Evolutionary conservation across 2,888 invertebrate genomes (phyloP), one percentile per base, ranked within the genome.

Genomic region (Hofmannophila pseudospretella): DNA sequence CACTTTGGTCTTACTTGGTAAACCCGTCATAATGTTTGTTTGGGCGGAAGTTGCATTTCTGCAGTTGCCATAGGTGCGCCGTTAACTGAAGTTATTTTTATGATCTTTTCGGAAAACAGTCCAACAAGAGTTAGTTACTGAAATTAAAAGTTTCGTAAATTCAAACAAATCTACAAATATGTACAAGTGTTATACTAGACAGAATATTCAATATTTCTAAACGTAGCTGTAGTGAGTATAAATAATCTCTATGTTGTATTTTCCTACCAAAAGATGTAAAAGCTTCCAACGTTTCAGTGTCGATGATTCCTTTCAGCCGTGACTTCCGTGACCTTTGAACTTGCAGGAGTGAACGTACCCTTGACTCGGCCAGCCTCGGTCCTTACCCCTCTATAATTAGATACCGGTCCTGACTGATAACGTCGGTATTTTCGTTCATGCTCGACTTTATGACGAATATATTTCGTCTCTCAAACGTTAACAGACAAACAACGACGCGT

Each of bases 241-340:
- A n/a, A n/a, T n/a, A n/a, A n/a, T n/a, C n/a, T n/a, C n/a, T n/a
- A n/a, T n/a, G n/a, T n/a, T n/a, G n/a, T n/a, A n/a, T n/a, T n/a
- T n/a, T n/a, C n/a, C n/a, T n/a, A n/a, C n/a, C n/a, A n/a, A n/a
- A n/a, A n/a, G n/a, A n/a, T n/a, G n/a, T n/a, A n/a, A n/a, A n/a
- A n/a, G 8, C 8, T 23, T n/a, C 23, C 7, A 3, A n/a, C 8
- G 11, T 27, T 27, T 27, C 27, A 27, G 11, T 27, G 27, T 27
- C 27, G 27, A 27, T 27, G 32, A 45, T 55, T 61, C 45, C 45
- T 49, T 58, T 51, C 53, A 66, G 60, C 72, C 72, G 56, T 81
- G 84, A 85, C 67, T 82, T 67, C 62, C 13, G 47, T 60, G 81
- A 82, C 75, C 84, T 81, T 73, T 82, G 85, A 82, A 81, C 82